Evolutionary conservation across 2,888 invertebrate species (phyloP).

Genomic region (Melinaea marsaeus): DNA sequence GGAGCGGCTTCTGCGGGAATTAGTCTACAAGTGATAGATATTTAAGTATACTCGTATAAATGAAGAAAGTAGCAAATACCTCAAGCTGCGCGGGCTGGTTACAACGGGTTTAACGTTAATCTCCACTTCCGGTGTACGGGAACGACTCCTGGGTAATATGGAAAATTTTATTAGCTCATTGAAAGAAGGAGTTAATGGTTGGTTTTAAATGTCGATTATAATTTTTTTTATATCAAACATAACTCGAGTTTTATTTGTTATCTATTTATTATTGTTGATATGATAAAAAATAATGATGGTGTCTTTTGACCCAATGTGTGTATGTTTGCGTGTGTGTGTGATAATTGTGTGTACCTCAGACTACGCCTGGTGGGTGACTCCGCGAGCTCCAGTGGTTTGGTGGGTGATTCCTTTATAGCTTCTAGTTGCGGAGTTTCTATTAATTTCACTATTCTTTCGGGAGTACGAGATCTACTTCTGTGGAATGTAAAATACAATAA

Average conservation of each 20-base stretch:
- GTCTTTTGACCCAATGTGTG: too few species aligned
- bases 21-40: neutral
- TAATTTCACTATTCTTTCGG: slow-evolving; percentile 48
- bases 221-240: too few species aligned
- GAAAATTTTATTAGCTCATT: neutral
- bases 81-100: slow-evolving; percentile 45
- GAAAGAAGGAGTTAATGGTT: neutral
- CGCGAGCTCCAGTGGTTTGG: slow-evolving; percentile 36
- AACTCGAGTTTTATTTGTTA: too few species aligned
- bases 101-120: slow-evolving; percentile 37
- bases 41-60: neutral
- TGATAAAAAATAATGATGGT: too few species aligned
- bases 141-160: slow-evolving; percentile 48
- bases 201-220: slow-evolving; percentile 7
- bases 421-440: slow-evolving; percentile 53
- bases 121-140: slow-evolving; percentile 60
- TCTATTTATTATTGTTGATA: too few species aligned
- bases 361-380: slow-evolving; percentile 33
- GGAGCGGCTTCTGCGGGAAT: slow-evolving; percentile 32
- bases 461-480: slow-evolving; percentile 60
- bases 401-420: slow-evolving; percentile 57
- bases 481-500: neutral
- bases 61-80: slow-evolving; percentile 24
- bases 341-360: slow-evolving; percentile 28
- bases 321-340: too few species aligned